phyloP scores from a whole-genome alignment of 2,888 invertebrate genomes.

The Nymphalis polychloros region DNA sequence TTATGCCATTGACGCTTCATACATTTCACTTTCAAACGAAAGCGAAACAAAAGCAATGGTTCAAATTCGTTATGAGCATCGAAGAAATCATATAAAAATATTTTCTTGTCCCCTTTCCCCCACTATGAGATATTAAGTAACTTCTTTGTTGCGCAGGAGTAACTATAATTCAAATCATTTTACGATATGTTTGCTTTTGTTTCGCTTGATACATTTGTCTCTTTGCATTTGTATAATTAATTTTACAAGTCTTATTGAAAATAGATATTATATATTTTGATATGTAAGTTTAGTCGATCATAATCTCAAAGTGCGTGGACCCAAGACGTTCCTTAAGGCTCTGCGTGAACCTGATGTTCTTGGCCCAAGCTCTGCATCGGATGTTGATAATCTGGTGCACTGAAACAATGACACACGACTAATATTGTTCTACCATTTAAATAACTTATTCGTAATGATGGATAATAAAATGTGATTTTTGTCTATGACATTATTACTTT shows the following conservation, averaged over 20 bases:
- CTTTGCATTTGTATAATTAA: background rate
- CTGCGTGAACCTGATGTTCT: conserved; percentile 81
- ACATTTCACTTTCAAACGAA: too few species aligned
- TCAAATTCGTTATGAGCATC: too few species aligned
- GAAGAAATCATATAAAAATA: too few species aligned
- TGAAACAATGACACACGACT: conserved; percentile 43
- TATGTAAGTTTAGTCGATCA: conserved; percentile 62
- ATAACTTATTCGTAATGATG: background rate
- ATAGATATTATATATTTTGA: background rate
- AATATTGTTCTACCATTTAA: too few species aligned
- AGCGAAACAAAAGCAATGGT: too few species aligned
- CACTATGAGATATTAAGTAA: too few species aligned
- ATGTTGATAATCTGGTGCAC: conserved; percentile 84
- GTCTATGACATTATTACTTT: background rate
- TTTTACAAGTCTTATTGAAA: background rate
- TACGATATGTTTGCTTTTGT: too few species aligned
- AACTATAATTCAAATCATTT: too few species aligned
- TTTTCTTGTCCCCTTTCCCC: too few species aligned
- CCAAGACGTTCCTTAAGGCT: conserved; percentile 72
- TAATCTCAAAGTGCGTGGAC: conserved; percentile 74
- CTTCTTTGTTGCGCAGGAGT: too few species aligned
- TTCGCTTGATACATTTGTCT: background rate
- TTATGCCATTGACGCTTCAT: too few species aligned
- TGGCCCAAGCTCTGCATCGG: conserved; percentile 87
- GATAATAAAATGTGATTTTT: conserved; percentile 9